Evolutionary conservation across 2,888 invertebrate genomes (phyloP).

Genomic region (Cylloceria caligata): DNA sequence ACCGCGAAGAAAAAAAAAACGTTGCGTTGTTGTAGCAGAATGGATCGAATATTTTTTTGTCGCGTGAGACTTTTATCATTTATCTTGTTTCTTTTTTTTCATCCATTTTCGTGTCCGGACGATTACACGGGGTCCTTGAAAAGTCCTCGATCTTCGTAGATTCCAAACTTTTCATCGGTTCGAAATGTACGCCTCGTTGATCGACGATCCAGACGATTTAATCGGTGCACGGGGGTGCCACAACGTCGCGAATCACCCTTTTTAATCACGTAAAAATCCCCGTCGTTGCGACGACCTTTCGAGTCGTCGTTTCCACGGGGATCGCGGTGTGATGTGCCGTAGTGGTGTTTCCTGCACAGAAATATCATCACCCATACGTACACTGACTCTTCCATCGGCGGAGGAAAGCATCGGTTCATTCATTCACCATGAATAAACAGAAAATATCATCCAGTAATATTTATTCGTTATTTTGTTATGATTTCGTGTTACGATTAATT

Average conservation of each 20-base stretch:
- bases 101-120: slow-evolving; percentile 19
- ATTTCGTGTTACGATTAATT: background rate
- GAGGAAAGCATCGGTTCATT: slow-evolving; percentile 9
- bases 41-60: slow-evolving; percentile 46
- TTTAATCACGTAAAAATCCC: slow-evolving; percentile 52
- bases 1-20: slow-evolving; percentile 22
- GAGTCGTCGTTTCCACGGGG: slow-evolving; percentile 60
- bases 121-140: slow-evolving; percentile 16
- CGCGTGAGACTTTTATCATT: background rate
- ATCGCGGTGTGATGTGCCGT: slow-evolving; percentile 81
- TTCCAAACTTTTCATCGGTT: slow-evolving; percentile 18
- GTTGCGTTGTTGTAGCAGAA: slow-evolving; percentile 14
- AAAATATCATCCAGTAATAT: background rate
- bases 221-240: slow-evolving; percentile 75
- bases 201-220: slow-evolving; percentile 41
- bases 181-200: slow-evolving; percentile 12
- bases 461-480: background rate
- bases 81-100: slow-evolving; percentile 32
- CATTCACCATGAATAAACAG: background rate
- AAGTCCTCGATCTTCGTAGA: slow-evolving; percentile 23
- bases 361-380: slow-evolving; percentile 70
- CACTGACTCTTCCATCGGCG: slow-evolving; percentile 2
- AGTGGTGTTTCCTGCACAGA: slow-evolving; percentile 79
- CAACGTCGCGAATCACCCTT: slow-evolving; percentile 77
- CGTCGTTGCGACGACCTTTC: slow-evolving; percentile 55